Conservation (phyloP, 2,888 invertebrate species). For the Baronia brevicornis region DNA sequence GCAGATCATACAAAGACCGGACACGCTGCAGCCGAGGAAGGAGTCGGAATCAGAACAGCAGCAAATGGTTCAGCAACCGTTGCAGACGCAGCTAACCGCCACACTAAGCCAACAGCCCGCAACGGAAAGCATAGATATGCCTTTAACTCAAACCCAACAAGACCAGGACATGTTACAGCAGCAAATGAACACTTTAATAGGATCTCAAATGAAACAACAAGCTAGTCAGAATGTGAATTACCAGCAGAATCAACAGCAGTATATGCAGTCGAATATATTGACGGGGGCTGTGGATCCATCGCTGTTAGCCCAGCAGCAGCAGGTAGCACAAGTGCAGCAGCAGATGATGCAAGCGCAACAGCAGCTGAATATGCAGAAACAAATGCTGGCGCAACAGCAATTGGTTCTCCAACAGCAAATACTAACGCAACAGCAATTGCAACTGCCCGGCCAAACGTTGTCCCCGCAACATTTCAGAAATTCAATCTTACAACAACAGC, state of each 20-base stretch:
- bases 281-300: constrained; percentile 46
- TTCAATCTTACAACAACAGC: constrained; percentile 54
- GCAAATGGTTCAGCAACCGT: constrained; percentile 35
- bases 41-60: constrained; percentile 59
- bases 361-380: constrained; percentile 66
- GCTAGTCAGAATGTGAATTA: constrained; percentile 36
- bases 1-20: constrained; percentile 66
- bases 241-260: constrained; percentile 51
- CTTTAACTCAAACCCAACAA: constrained; percentile 27
- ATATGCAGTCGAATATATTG: constrained; percentile 43
- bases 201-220: constrained; percentile 48
- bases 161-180: constrained; percentile 47
- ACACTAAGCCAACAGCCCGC: constrained; percentile 22
- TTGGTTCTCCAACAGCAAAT: constrained; percentile 68
- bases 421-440: constrained; percentile 55
- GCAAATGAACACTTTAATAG: constrained; percentile 48
- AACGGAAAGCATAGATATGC: constrained; percentile 30
- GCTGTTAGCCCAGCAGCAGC: constrained; percentile 59
- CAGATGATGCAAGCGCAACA: constrained; percentile 63
- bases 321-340: constrained; percentile 64
- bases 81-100: constrained; percentile 26
- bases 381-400: constrained; percentile 64
- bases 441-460: constrained; percentile 63
- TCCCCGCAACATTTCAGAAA: constrained; percentile 62
- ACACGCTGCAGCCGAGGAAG: constrained; percentile 52